phyloP scores from a whole-genome alignment of 2,797 vertebrate species.

The Aselliscus stoliczkanus region DNA sequence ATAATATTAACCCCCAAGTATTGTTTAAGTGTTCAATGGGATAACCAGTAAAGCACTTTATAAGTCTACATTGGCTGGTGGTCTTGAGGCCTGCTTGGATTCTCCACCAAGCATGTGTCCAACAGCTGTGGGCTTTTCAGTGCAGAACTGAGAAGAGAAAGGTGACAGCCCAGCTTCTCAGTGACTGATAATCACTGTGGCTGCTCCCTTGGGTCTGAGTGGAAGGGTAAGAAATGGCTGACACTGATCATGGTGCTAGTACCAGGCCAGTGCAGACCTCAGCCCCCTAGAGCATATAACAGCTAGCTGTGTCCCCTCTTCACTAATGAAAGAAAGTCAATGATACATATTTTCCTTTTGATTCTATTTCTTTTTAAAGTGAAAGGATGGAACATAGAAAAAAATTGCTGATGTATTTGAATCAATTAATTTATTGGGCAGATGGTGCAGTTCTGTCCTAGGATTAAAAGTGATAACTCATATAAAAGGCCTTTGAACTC shows the following conservation, averaged over 20 bases:
- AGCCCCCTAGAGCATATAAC: not conserved
- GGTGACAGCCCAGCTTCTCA: not conserved
- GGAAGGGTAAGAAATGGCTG: not conserved
- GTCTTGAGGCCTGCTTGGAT: not conserved
- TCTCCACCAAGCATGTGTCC: not conserved
- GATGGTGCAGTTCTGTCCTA: not conserved
- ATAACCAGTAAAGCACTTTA: not conserved
- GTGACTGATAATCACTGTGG: too few species aligned
- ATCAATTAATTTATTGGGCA: not conserved
- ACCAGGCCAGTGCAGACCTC: not conserved
- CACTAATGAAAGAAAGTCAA: not conserved
- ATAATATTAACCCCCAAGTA: not conserved
- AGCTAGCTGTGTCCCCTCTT: not conserved
- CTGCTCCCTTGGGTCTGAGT: not conserved
- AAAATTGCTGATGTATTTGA: not conserved
- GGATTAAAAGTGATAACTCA: not conserved
- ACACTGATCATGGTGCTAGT: not conserved
- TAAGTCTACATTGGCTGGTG: not conserved
- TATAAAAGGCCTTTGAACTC: not conserved
- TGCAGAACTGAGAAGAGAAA: slow-evolving; percentile 7
- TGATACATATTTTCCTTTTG: not conserved
- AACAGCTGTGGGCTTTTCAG: slow-evolving; percentile 6
- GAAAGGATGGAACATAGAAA: not conserved
- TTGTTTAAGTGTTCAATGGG: not conserved
- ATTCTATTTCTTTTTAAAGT: not conserved